Conservation (phyloP, 2,797 vertebrate genomes). For the Hylomyscus alleni region DNA sequence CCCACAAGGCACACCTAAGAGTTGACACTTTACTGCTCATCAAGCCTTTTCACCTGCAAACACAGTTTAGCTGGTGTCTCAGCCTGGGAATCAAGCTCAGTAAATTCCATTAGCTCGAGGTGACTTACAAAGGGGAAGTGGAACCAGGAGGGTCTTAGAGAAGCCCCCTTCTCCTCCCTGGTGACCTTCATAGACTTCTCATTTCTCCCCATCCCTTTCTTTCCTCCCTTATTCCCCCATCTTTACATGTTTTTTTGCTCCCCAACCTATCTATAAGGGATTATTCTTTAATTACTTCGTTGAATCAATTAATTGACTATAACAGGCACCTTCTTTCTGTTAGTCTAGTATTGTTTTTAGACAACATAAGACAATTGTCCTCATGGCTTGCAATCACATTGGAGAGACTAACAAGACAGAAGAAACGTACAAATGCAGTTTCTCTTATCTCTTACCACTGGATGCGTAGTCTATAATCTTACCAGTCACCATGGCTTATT, state of each 20-base stretch:
- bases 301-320: conserved; percentile 3
- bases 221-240: not conserved
- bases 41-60: not conserved
- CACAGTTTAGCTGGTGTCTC: not conserved
- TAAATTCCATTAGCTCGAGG: not conserved
- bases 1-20: not conserved
- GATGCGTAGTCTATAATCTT: not conserved
- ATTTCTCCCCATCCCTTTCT: not conserved
- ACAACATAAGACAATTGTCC: not conserved
- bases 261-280: not conserved
- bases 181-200: not conserved
- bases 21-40: not conserved
- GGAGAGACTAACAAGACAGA: not conserved
- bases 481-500: not conserved
- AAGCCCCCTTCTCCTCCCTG: not conserved
- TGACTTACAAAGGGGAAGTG: not conserved
- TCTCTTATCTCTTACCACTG: not conserved
- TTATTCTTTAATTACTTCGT: conserved; percentile 22
- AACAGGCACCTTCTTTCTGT: not conserved
- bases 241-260: not conserved
- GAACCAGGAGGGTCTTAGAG: not conserved
- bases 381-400: not conserved
- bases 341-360: conserved; percentile 8
- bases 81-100: not conserved
- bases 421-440: not conserved